phyloP scores from a whole-genome alignment of 2,113 vertebrate species.

The Hassar affinis region DNA sequence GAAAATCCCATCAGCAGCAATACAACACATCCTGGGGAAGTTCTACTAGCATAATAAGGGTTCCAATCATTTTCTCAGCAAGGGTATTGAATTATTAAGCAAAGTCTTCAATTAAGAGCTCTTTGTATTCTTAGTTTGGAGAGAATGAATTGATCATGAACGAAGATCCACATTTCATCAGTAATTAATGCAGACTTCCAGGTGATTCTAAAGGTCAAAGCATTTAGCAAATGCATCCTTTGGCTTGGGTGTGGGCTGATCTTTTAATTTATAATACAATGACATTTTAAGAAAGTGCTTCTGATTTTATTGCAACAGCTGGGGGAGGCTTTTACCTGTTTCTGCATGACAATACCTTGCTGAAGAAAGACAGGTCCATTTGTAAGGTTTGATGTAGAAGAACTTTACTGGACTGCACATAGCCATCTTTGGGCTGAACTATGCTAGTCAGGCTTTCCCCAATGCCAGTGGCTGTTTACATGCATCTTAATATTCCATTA shows the following conservation, averaged over 20 bases:
- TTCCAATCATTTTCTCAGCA: background rate
- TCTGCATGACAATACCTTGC: background rate
- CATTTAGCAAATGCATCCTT: background rate
- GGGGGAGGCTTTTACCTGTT: background rate
- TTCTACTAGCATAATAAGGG: background rate
- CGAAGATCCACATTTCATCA: background rate
- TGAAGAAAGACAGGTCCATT: background rate
- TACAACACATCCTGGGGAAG: background rate
- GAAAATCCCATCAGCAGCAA: background rate
- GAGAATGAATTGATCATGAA: background rate
- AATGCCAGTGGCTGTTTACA: background rate
- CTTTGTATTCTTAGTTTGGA: background rate
- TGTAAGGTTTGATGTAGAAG: background rate
- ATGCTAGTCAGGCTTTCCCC: background rate
- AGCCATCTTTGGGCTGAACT: background rate
- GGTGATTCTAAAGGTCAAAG: background rate
- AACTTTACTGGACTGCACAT: no score
- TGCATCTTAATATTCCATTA: background rate
- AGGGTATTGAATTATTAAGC: conserved; percentile 5
- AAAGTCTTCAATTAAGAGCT: background rate
- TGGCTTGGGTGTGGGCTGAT: background rate
- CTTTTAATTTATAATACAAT: background rate
- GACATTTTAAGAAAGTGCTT: background rate
- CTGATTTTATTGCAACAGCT: background rate
- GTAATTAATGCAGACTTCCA: background rate